phyloP scores from a whole-genome alignment of 2,797 vertebrate genomes.

The Rousettus madagascariensis region DNA sequence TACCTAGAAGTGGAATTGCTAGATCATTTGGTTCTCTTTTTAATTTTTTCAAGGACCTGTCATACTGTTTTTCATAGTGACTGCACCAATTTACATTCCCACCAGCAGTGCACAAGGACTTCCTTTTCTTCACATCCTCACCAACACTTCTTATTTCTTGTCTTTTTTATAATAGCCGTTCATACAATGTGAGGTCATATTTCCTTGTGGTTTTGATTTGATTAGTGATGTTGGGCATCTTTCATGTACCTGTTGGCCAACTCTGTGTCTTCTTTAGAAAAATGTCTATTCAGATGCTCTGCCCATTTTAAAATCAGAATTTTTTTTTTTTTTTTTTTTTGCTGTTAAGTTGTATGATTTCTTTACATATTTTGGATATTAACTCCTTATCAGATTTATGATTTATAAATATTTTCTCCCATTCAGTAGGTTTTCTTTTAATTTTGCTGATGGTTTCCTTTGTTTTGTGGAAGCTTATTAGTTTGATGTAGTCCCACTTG shows the following conservation, averaged over 20 bases:
- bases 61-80: too few species aligned
- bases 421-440: background rate
- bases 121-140: too few species aligned
- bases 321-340: too few species aligned
- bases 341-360: background rate
- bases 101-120: too few species aligned
- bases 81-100: too few species aligned
- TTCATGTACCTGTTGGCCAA: background rate
- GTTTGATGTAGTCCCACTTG: background rate
- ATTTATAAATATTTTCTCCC: background rate
- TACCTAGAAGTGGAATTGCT: too few species aligned
- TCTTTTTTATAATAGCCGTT: background rate
- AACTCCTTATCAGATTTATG: background rate
- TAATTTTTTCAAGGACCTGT: too few species aligned
- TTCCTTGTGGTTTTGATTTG: background rate
- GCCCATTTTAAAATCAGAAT: background rate
- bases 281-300: background rate
- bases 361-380: background rate
- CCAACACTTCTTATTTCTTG: background rate
- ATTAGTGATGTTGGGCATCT: background rate
- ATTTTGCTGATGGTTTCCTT: background rate
- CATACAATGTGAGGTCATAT: background rate
- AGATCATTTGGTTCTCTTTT: too few species aligned
- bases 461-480: background rate
- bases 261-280: background rate